Percentiles rank a stretch among this genome's conserved stretches.
Evolutionary conservation across 2,888 invertebrate species (phyloP).

Genomic region (Phortica okadai): DNA sequence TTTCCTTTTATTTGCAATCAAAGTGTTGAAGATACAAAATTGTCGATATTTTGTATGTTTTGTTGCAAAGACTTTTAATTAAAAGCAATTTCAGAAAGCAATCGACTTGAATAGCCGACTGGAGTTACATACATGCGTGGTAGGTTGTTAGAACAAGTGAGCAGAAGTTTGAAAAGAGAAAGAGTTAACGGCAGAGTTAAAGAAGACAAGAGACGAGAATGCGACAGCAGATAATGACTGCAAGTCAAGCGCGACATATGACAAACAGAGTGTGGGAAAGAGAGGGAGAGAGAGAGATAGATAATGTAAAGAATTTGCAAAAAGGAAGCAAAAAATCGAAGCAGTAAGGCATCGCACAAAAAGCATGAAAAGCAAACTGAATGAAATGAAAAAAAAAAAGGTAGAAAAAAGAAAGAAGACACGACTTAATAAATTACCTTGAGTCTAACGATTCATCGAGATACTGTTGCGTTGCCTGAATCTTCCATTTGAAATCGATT

Average conservation of each 20-base stretch:
- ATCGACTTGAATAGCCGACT: constrained; percentile 63
- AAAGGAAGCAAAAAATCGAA: background rate
- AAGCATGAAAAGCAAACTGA: no score
- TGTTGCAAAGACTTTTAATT: constrained; percentile 60
- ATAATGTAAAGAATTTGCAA: constrained; percentile 10
- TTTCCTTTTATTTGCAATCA: background rate
- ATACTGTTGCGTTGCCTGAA: constrained; percentile 82
- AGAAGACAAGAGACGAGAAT: background rate
- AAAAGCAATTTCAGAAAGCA: constrained; percentile 65
- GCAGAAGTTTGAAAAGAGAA: background rate
- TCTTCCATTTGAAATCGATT: constrained; percentile 89
- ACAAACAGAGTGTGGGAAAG: no score
- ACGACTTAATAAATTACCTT: constrained; percentile 76
- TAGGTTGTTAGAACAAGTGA: background rate
- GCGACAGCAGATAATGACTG: background rate
- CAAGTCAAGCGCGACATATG: background rate
- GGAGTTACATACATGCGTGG: constrained; percentile 10
- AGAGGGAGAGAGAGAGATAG: background rate
- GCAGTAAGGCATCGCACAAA: no score
- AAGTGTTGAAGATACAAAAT: background rate
- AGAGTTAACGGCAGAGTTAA: background rate
- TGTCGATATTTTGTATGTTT: background rate
- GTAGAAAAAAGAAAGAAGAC: constrained; percentile 9
- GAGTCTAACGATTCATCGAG: constrained; percentile 85
- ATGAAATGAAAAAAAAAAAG: background rate